A percentile compares a stretch with the other conserved stretches of the same genome.
These are phyloP conservation scores for Bruchidius siliquastri DNA, from an alignment of 2,888 invertebrate genomes.

Conservation along the genomic window DNA sequence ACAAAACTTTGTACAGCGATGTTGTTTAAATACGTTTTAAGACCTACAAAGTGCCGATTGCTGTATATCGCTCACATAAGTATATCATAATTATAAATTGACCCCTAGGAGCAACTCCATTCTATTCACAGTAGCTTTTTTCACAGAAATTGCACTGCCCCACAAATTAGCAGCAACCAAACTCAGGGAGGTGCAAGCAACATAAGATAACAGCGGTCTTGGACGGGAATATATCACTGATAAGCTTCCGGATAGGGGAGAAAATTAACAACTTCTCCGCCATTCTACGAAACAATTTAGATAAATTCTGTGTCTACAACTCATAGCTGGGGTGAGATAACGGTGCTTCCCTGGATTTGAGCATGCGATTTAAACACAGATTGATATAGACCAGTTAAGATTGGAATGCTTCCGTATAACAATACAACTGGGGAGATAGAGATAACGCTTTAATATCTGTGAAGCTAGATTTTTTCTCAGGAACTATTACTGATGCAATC, in stretches of 20 bases:
- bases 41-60: no score
- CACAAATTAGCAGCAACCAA: not conserved
- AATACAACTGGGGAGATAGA: no score
- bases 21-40: no score
- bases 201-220: not conserved
- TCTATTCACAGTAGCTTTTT: no score
- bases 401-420: no score
- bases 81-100: no score
- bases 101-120: no score
- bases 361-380: not conserved
- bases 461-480: no score
- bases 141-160: not conserved
- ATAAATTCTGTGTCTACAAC: conserved; percentile 40
- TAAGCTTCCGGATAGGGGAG: not conserved
- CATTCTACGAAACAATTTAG: conserved; percentile 33
- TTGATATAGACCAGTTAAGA: not conserved
- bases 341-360: not conserved
- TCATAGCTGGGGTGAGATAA: conserved; percentile 32
- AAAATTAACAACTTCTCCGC: not conserved
- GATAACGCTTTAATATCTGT: no score
- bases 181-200: not conserved
- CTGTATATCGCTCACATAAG: no score
- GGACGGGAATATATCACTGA: not conserved
- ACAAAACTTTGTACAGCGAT: no score
- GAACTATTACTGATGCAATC: no score